Evolutionary conservation across 1,140 invertebrate species (phyloP), one percentile per base, ranked within the genome.

Genomic region (Daktulosphaira vitifoliae): DNA sequence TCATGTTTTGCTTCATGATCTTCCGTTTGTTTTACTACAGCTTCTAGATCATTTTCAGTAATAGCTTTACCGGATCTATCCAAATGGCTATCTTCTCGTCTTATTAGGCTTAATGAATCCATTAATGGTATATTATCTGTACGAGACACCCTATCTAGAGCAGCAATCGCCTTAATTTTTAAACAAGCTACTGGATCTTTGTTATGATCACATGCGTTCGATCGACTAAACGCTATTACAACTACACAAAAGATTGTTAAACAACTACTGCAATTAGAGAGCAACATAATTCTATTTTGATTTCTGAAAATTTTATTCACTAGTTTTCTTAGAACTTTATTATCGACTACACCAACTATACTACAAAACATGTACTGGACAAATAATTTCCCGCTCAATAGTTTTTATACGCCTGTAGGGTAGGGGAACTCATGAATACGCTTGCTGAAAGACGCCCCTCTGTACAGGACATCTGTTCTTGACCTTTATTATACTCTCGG

Each of bases 81-180:
- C 8, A 1, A 7, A 74, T 74, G 56, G 71, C 54, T 6, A 65
- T 29, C 8, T 33, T 71, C 44, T 65, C 68, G 65, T 78, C 72
- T 16, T 3, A 82, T 75, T 11, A 89, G 72, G 1, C 80, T 78
- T 20, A 89, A 78, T 11, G 78, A 80, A 29, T 86, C 84, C 16
- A 49, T 59, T 1, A 72, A 20, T 4, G 59, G 22, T 25, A 72
- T 69, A 11, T 29, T 39, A 13, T 72, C 69, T 18, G 48, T 65
- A 3, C 66, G 50, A 8, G 56, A 54, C 6, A 67, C 67, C 66
- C 85, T 80, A 68, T 88, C 86, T 70, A 90, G 75, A 1, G 86
- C 81, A 1, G 82, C 81, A 1, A 88, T 76, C 15, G 89, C 74
- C 72, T 88, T 89, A 22, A 88, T 71, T 72, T 89, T 90, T 3